Base-by-base conservation (phyloP, 1,140 invertebrate genomes). In the Sinella curviseta region DNA sequence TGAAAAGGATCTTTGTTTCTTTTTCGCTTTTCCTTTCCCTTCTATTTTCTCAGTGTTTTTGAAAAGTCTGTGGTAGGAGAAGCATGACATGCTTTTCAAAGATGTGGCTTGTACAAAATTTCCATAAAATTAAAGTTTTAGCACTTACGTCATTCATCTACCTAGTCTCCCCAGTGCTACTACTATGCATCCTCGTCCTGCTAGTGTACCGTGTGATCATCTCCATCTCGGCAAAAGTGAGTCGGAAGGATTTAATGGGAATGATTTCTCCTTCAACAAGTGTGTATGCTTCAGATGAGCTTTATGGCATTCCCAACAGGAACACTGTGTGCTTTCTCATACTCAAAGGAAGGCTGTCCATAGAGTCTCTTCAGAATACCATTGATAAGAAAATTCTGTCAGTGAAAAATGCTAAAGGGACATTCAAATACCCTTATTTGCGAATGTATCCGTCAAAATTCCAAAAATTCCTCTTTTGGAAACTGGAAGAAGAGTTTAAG, bases 381-480 rank as follows among this genome's bases (percentile, higher is more conserved):
- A 48, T 80, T 2, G 34, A 80, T 24, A 76, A 77, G 26, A 57
- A 65, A 34, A 77, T 76, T 60, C 34, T 76, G 0, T 77, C 75
- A 1, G 48, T 77, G 14, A 55, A 73, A 74, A 65, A 36, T 48
- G 20, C 74, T 17, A 54, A 74, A 4, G 79, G 76, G 3, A 24
- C 76, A 54, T 77, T 55, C 35, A 55, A 65, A 2, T 80, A 77
- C 33, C 76, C 65, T n/a, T 75, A 80, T 74, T 31, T 82, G 3
- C 34, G 39, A 73, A 78, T 80, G 54, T 82, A 65, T 39, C 24
- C 79, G 0, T 24, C 33, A 3, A 24, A 34, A 0, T 82, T 78
- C 76, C 36, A 39, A 20, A 78, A 76, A 16, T 82, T 78, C 54
- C 24, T 77, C 14, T 82, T 80, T 60, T 82, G 81, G 81, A 78